Base-by-base conservation (phyloP, 1,140 invertebrate genomes). In the Lasioglossum albipes region DNA sequence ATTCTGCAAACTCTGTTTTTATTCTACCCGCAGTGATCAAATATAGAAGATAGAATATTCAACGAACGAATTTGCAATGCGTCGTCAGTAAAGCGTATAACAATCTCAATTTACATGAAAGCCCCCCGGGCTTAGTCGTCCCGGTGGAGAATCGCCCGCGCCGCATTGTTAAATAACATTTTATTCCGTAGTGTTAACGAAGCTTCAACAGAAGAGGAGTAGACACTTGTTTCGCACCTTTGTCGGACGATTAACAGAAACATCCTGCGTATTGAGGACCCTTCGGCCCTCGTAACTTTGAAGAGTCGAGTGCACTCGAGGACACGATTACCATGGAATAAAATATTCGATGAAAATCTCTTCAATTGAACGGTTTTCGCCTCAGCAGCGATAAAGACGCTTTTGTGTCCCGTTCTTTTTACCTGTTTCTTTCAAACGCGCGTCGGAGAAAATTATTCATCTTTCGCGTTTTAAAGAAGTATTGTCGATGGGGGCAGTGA, bases 321-420 rank as follows among this genome's bases (percentile, higher is more conserved):
- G 71, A 49, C 16, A 4, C 49, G 31, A 73, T 79, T 65, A 73
- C 76, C 76, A 73, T 79, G 42, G 57, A 73, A 73, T 79, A 65
- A 73, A 73, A 74, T 79, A 79, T 79, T 79, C 77, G 54, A 79
- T 67, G 52, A 13, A 45, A 41, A 45, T 70, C 42, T 52, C 59
- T 57, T 49, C 57, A 27, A 77, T 41, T n/a, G 27, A 41, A 49
- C n/a, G 36, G 36, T 74, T 66, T 5, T 42, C 41, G 20, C n/a
- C 41, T n/a, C 41, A 52, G 45, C 42, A 16, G 42, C 42, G 66
- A 68, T 45, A 45, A 27, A 27, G 42, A 7, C 66, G 18, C 4
- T 42, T 45, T 16, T 36, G 36, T 57, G 13, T 70, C 54, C 13
- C 45, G 6, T 54, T 52, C 68, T 36, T 54, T 36, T 4, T 16